These are phyloP conservation scores for Pseudomyrmex gracilis DNA, from an alignment of 1,140 invertebrate species.

Conservation along the genomic window DNA sequence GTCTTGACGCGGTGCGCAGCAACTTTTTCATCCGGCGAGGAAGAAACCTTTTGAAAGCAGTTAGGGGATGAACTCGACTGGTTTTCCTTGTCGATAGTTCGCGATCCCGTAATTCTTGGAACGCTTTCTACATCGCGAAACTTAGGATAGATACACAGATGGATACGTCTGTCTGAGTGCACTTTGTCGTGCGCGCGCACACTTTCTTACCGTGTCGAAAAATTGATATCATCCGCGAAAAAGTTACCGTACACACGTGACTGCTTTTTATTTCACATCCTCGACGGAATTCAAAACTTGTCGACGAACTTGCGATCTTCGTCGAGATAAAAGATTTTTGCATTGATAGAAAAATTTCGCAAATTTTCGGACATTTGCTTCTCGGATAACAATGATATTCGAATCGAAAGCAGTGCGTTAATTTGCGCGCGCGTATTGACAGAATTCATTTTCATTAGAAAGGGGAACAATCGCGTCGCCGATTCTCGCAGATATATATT, in stretches of 20 bases:
- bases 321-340: not conserved
- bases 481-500: slow-evolving; percentile 41
- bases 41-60: slow-evolving; percentile 37
- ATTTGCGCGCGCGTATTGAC: not conserved
- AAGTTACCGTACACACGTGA: not conserved
- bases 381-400: not conserved
- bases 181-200: not conserved
- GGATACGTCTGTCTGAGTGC: slow-evolving; percentile 31
- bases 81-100: slow-evolving; percentile 45
- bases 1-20: slow-evolving; percentile 6
- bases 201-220: not conserved
- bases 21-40: slow-evolving; percentile 46
- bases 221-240: slow-evolving; percentile 18
- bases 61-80: slow-evolving; percentile 35
- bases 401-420: not conserved
- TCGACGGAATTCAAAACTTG: not conserved
- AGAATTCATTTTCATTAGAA: slow-evolving; percentile 46
- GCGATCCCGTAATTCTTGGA: slow-evolving; percentile 35
- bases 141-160: slow-evolving; percentile 27
- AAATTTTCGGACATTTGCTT: too few species aligned
- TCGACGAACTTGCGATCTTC: not conserved
- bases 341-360: too few species aligned
- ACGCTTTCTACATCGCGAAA: slow-evolving; percentile 26
- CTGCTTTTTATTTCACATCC: slow-evolving; percentile 3
- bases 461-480: slow-evolving; percentile 10